These are phyloP conservation scores for Rhabdophis nuchalis DNA, from an alignment of 2,797 vertebrate genomes.

Conservation along the genomic window DNA sequence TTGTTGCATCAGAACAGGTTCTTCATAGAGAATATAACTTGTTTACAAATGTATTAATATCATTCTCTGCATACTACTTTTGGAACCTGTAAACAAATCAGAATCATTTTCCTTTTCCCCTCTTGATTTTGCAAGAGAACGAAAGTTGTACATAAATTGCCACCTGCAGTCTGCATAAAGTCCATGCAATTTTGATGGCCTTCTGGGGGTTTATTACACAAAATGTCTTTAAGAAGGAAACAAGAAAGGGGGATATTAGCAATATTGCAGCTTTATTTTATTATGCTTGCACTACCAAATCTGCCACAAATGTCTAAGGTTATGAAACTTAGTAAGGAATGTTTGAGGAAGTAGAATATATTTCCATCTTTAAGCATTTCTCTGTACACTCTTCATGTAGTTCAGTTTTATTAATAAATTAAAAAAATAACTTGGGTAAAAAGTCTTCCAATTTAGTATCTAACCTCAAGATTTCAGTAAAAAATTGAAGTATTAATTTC, in stretches of 20 bases:
- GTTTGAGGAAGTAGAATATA: not conserved
- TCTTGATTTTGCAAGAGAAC: not conserved
- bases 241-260: not conserved
- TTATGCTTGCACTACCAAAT: not conserved
- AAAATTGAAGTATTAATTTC: not conserved
- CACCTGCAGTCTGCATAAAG: not conserved
- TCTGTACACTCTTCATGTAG: not conserved
- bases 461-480: not conserved
- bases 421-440: not conserved
- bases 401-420: not conserved
- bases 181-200: not conserved
- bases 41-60: not conserved
- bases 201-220: not conserved
- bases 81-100: not conserved
- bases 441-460: not conserved
- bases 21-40: not conserved
- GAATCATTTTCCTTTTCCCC: not conserved
- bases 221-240: slow-evolving; percentile 4
- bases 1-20: not conserved
- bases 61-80: not conserved
- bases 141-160: not conserved
- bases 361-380: not conserved
- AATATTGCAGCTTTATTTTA: not conserved
- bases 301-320: not conserved
- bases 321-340: not conserved